A percentile compares a stretch with the other conserved stretches of the same genome.
Evolutionary conservation across 2,113 vertebrate genomes (phyloP).

Genomic region (Tapirus terrestris): DNA sequence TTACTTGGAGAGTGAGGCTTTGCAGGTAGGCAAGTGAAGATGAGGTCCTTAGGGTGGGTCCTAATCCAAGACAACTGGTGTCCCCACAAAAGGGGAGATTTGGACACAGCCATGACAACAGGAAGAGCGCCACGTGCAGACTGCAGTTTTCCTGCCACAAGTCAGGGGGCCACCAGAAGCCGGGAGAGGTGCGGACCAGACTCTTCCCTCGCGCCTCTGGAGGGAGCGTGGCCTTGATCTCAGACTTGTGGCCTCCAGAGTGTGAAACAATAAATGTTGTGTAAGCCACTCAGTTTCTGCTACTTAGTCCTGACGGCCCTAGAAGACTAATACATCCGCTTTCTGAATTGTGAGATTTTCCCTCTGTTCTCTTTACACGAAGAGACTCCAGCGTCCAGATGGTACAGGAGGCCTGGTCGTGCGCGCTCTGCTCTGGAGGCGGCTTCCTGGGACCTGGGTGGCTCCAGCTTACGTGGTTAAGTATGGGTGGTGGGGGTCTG

Average conservation of each 20-base stretch:
- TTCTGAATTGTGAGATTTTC: rapidly evolving
- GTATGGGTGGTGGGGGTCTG: too few relatives aligned
- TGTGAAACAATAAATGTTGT: rapidly evolving
- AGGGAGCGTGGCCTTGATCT: rapidly evolving
- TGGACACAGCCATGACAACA: rapidly evolving
- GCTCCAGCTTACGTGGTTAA: not conserved
- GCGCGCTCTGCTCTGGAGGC: not conserved
- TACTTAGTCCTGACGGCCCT: rapidly evolving
- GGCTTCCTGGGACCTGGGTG: not conserved
- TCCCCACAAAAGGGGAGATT: too few relatives aligned
- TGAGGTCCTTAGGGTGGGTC: rapidly evolving
- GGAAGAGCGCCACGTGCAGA: rapidly evolving
- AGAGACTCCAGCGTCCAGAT: not conserved
- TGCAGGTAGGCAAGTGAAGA: rapidly evolving
- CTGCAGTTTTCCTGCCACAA: not conserved
- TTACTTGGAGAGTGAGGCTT: not conserved
- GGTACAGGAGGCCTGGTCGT: rapidly evolving
- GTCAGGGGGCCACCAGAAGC: not conserved
- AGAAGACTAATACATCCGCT: rapidly evolving
- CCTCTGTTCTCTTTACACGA: rapidly evolving
- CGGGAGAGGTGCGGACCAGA: rapidly evolving
- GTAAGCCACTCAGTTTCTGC: rapidly evolving
- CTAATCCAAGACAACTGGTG: rapidly evolving
- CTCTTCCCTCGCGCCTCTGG: rapidly evolving
- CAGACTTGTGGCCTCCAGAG: not conserved